Conservation (phyloP, 1,140 invertebrate species). For the Diabrotica undecimpunctata region DNA sequence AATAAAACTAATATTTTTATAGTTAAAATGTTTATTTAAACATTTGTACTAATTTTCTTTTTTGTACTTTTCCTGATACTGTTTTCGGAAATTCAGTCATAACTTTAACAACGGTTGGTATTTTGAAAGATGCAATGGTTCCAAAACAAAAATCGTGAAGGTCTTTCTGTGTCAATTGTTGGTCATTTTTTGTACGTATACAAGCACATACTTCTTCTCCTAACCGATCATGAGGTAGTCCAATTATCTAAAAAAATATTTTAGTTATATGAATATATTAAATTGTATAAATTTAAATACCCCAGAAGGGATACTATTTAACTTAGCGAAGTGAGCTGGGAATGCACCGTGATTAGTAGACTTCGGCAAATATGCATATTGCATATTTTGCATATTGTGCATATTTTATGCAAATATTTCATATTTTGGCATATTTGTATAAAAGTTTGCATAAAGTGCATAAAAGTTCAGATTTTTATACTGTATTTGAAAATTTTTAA, state of each 20-base stretch:
- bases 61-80: constrained; percentile 79
- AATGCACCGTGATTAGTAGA: no score
- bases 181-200: constrained; percentile 49
- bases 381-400: no score
- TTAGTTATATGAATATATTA: not conserved
- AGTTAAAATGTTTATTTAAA: no score
- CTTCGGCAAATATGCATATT: no score
- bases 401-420: no score
- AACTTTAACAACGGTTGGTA: constrained; percentile 71
- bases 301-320: no score
- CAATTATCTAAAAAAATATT: constrained; percentile 53
- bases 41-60: constrained; percentile 50
- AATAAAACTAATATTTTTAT: no score
- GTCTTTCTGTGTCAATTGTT: constrained; percentile 54
- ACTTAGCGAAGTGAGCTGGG: no score
- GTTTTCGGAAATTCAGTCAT: constrained; percentile 77
- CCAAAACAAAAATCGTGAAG: constrained; percentile 68
- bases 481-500: no score
- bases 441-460: no score
- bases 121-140: constrained; percentile 79
- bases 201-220: constrained; percentile 88
- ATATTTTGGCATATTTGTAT: no score
- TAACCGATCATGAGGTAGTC: constrained; percentile 73
- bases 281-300: not conserved
- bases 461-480: no score